These are phyloP conservation scores for Melanotaenia nigrans DNA, from an alignment of 2,797 vertebrate genomes.

Conservation along the genomic window DNA sequence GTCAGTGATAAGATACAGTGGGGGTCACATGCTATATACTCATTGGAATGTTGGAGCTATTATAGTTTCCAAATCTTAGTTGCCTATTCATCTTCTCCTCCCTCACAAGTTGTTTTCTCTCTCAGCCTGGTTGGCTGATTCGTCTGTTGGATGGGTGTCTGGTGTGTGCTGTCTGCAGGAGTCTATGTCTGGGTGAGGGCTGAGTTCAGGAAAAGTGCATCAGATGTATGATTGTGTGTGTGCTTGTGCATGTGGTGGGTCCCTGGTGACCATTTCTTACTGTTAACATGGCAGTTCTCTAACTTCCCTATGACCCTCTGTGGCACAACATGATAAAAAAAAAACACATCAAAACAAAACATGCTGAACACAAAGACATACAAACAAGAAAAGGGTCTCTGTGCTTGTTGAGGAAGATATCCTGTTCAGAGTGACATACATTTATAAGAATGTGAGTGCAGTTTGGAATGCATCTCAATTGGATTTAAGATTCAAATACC, in stretches of 20 bases:
- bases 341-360: conserved; percentile 8
- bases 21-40: conserved; percentile 51
- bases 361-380: not conserved
- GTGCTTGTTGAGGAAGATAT: not conserved
- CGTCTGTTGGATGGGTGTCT: conserved; percentile 56
- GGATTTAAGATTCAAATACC: conserved; percentile 4
- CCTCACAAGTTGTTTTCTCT: conserved; percentile 50
- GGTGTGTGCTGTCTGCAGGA: conserved; percentile 43
- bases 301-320: conserved; percentile 27
- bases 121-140: conserved; percentile 52
- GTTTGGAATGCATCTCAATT: conserved; percentile 1
- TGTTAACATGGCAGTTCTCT: conserved; percentile 45
- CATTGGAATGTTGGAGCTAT: conserved; percentile 73
- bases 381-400: not conserved
- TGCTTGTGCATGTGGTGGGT: conserved; percentile 13
- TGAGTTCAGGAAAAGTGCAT: conserved; percentile 75
- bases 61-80: conserved; percentile 65
- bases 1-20: conserved; percentile 72
- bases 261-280: conserved; percentile 41
- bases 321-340: conserved; percentile 8
- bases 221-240: conserved; percentile 14
- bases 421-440: not conserved
- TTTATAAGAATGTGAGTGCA: conserved; percentile 18
- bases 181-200: conserved; percentile 55
- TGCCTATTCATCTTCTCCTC: conserved; percentile 71